Conservation (phyloP, 2,888 invertebrate species). For the Sphaerophoria taeniata region DNA sequence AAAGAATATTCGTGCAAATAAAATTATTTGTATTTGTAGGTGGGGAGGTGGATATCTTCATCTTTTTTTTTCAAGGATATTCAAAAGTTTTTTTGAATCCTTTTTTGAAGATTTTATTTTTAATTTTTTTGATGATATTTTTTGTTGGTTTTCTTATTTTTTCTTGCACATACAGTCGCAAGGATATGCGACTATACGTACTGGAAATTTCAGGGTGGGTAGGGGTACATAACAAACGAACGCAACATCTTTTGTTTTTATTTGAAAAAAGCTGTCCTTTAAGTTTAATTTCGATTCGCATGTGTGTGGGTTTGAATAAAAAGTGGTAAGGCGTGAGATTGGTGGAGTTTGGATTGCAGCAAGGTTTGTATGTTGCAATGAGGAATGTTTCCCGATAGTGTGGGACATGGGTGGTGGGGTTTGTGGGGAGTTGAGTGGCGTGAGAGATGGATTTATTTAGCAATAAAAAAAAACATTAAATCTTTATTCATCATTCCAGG, state of each 20-base stretch:
- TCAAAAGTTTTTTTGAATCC: conserved; percentile 5
- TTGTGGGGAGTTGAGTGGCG: neutral
- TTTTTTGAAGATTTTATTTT: conserved; percentile 18
- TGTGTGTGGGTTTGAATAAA: neutral
- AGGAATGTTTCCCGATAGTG: conserved; percentile 1
- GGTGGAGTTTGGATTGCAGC: neutral
- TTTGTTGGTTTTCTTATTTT: conserved; percentile 12
- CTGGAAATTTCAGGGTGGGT: no score
- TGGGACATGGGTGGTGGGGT: neutral
- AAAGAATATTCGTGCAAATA: conserved; percentile 50
- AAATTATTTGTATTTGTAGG: conserved; percentile 53
- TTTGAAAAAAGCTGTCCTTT: conserved; percentile 49
- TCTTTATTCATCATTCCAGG: no score
- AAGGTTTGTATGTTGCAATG: conserved; percentile 10
- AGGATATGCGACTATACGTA: conserved; percentile 24
- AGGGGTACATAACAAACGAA: conserved; percentile 51
- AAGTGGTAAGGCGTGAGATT: neutral
- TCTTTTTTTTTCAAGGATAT: conserved; percentile 26
- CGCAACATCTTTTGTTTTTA: conserved; percentile 65
- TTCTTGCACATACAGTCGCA: conserved; percentile 25
- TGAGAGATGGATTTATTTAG: conserved; percentile 21
- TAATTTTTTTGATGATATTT: neutral
- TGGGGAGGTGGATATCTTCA: no score
- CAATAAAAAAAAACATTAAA: conserved; percentile 14
- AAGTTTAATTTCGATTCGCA: conserved; percentile 46